Percentiles rank a stretch among this genome's conserved stretches.
Evolutionary conservation across 2,888 invertebrate species (phyloP).

Genomic region (Argyresthia albistria): DNA sequence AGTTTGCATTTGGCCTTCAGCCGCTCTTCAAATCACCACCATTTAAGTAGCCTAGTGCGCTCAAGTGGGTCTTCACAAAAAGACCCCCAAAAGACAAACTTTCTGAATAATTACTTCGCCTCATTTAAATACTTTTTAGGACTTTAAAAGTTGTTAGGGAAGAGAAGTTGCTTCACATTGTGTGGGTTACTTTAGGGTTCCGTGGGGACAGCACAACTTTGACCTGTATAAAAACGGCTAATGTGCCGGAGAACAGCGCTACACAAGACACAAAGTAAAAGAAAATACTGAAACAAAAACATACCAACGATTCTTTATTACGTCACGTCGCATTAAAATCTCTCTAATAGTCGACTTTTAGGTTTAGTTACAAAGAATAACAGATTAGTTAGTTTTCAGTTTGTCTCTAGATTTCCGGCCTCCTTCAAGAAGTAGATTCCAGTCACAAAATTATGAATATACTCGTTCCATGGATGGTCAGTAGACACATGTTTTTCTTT

Average conservation of each 20-base stretch:
- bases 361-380: not conserved
- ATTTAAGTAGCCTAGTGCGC: too few species aligned
- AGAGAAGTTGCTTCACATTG: not conserved
- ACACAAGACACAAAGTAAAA: not conserved
- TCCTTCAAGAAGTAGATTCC: too few species aligned
- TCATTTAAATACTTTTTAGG: slow-evolving; percentile 36
- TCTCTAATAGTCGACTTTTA: not conserved
- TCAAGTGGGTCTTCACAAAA: too few species aligned
- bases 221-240: not conserved
- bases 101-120: slow-evolving; percentile 31
- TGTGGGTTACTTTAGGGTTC: not conserved
- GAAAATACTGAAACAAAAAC: too few species aligned
- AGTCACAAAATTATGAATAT: too few species aligned
- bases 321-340: not conserved
- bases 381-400: too few species aligned
- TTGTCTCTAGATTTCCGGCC: too few species aligned
- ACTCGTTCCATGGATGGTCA: too few species aligned
- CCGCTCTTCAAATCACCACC: too few species aligned
- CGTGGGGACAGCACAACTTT: not conserved
- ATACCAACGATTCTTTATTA: not conserved
- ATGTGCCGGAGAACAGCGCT: not conserved
- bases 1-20: too few species aligned
- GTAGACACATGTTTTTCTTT: too few species aligned
- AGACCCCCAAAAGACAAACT: slow-evolving; percentile 14
- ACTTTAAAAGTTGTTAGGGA: slow-evolving; percentile 18